Percentiles rank a stretch among this genome's conserved stretches.
These are phyloP conservation scores for Kradibia gibbosae DNA, from an alignment of 1,140 invertebrate species.

Conservation along the genomic window DNA sequence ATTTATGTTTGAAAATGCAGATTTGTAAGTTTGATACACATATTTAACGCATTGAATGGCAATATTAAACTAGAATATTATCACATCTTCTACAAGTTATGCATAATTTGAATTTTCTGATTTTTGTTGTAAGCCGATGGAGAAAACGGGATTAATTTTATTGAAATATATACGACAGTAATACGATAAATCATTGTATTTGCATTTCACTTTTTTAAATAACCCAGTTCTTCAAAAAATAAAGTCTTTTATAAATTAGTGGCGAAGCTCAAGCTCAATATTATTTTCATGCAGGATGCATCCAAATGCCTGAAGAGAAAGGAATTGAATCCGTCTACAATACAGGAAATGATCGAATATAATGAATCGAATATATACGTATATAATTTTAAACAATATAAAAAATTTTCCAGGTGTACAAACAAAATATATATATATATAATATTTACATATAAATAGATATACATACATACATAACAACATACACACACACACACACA, in stretches of 20 bases:
- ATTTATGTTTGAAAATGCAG: not conserved
- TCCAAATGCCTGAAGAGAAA: not conserved
- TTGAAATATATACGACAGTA: not conserved
- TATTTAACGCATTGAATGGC: not conserved
- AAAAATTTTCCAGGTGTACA: not conserved
- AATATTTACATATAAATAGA: too few relatives aligned
- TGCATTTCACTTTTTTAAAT: not conserved
- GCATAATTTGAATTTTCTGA: not conserved
- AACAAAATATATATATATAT: too few relatives aligned
- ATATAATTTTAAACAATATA: not conserved
- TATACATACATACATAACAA: too few relatives aligned
- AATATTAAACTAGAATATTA: not conserved
- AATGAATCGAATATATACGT: not conserved
- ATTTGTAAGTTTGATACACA: not conserved
- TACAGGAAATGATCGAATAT: not conserved
- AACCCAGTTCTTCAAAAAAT: not conserved
- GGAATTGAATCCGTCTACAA: not conserved
- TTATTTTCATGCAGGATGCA: not conserved
- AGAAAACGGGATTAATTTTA: not conserved
- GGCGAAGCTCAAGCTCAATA: not conserved
- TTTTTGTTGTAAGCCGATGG: not conserved
- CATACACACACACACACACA: too few relatives aligned
- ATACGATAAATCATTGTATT: too few relatives aligned
- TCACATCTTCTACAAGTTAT: not conserved
- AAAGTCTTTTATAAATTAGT: not conserved